phyloP scores from a whole-genome alignment of 2,888 invertebrate genomes.

The Trissolcus japonicus region DNA sequence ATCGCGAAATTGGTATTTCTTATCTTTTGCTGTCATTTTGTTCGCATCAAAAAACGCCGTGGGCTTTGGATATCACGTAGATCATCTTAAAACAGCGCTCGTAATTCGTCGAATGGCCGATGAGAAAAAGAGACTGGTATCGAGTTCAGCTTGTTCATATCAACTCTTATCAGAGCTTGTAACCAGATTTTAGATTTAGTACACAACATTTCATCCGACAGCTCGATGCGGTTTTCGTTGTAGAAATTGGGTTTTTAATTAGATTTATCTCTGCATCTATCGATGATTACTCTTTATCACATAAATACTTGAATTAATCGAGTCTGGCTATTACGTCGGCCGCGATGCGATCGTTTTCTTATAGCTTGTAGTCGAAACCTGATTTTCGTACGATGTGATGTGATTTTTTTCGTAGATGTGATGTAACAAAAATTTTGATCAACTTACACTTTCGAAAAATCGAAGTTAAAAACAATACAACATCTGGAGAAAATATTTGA shows the following conservation, averaged over 20 bases:
- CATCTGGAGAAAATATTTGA: no score
- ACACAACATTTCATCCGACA: constrained; percentile 43
- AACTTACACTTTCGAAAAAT: no score
- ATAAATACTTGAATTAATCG: constrained; percentile 41
- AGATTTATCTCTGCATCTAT: constrained; percentile 39
- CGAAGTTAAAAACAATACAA: no score
- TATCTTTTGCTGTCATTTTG: constrained; percentile 19
- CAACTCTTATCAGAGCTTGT: constrained; percentile 40
- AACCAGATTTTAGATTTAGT: constrained; percentile 42
- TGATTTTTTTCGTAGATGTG: not conserved
- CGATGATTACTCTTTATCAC: constrained; percentile 42
- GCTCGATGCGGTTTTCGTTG: constrained; percentile 38
- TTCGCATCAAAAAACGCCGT: constrained; percentile 22
- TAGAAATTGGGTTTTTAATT: constrained; percentile 50
- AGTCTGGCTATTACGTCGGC: constrained; percentile 17
- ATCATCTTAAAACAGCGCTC: constrained; percentile 36
- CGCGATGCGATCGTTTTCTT: constrained; percentile 17
- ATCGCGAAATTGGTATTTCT: constrained; percentile 28
- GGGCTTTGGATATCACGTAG: constrained; percentile 41
- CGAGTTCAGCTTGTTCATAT: constrained; percentile 30
- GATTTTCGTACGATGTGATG: constrained; percentile 12
- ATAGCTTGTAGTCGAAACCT: constrained; percentile 20
- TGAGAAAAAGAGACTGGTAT: constrained; percentile 37
- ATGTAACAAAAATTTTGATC: no score
- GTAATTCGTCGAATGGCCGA: constrained; percentile 48